Evolutionary conservation across 2,888 invertebrate species (phyloP).

Genomic region (Euplagia quadripunctaria): DNA sequence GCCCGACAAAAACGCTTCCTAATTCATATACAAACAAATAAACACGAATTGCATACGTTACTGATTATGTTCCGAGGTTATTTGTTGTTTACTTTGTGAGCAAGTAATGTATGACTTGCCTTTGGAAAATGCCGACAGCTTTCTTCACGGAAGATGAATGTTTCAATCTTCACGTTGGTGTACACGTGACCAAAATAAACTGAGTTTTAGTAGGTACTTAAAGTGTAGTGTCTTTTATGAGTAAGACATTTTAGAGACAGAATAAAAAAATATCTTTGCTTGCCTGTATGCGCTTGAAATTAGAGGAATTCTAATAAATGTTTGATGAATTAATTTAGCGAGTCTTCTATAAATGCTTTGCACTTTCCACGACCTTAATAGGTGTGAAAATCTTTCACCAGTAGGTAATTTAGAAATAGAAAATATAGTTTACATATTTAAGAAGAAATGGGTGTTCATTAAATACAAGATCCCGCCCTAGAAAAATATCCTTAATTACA

Average conservation of each 20-base stretch:
- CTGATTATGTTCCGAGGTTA: conserved; percentile 1
- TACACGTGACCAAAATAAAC: conserved; percentile 55
- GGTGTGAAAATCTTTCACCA: no score
- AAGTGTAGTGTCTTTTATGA: conserved; percentile 7
- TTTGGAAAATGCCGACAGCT: conserved; percentile 27
- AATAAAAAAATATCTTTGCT: conserved; percentile 5
- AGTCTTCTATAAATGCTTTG: no score
- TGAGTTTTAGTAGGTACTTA: conserved; percentile 7
- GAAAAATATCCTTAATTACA: no score
- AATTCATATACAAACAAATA: conserved; percentile 26
- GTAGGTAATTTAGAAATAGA: no score
- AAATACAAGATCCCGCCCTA: no score
- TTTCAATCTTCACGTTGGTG: conserved; percentile 46
- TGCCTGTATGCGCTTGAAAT: not conserved
- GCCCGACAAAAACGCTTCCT: conserved; percentile 56
- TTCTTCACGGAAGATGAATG: conserved; percentile 42
- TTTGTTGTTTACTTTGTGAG: conserved; percentile 8
- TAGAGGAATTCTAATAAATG: not conserved
- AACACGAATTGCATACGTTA: conserved; percentile 14
- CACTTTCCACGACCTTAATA: no score
- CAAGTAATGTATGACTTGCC: conserved; percentile 23
- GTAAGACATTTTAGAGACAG: conserved; percentile 1
- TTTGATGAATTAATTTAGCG: not conserved
- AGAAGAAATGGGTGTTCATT: no score
- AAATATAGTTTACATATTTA: no score